Conservation (phyloP, 2,888 invertebrate genomes). For the Nemotelus pantherinus region DNA sequence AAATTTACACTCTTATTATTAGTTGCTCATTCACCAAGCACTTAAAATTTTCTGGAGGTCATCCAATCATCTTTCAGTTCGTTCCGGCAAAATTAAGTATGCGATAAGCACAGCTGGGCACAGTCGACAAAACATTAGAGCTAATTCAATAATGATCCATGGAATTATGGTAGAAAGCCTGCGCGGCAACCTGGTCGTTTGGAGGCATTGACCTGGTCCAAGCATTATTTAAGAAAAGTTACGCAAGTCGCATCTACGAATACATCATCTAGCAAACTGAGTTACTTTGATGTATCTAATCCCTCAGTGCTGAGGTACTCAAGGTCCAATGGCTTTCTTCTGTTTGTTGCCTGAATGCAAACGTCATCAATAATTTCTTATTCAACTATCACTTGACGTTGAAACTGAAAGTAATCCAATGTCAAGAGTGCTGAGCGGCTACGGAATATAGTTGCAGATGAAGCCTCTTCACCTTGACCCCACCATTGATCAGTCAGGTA, state of each 20-base stretch:
- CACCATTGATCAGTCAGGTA: not conserved
- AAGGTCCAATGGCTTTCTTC: not conserved
- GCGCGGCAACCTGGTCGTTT: not conserved
- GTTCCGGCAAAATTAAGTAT: too few relatives aligned
- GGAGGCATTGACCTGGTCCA: conserved; percentile 1
- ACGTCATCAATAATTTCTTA: not conserved
- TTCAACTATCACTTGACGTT: not conserved
- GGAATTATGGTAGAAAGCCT: too few relatives aligned
- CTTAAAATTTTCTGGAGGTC: too few relatives aligned
- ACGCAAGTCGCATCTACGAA: not conserved
- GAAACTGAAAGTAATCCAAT: not conserved
- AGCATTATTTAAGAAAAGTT: not conserved
- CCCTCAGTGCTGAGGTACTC: not conserved
- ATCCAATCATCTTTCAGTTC: too few relatives aligned
- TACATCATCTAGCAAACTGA: not conserved
- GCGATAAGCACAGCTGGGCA: too few relatives aligned
- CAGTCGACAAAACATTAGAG: too few relatives aligned
- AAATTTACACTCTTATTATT: too few relatives aligned
- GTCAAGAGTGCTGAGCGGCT: not conserved
- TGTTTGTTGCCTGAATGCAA: not conserved
- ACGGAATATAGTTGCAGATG: not conserved
- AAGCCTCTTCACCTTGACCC: not conserved
- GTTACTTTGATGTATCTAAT: not conserved
- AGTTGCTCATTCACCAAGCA: too few relatives aligned
- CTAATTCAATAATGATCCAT: too few relatives aligned